Evolutionary conservation across 2,888 invertebrate genomes (phyloP), one percentile per base, ranked within the genome.

Genomic region (Lottia gigantea): DNA sequence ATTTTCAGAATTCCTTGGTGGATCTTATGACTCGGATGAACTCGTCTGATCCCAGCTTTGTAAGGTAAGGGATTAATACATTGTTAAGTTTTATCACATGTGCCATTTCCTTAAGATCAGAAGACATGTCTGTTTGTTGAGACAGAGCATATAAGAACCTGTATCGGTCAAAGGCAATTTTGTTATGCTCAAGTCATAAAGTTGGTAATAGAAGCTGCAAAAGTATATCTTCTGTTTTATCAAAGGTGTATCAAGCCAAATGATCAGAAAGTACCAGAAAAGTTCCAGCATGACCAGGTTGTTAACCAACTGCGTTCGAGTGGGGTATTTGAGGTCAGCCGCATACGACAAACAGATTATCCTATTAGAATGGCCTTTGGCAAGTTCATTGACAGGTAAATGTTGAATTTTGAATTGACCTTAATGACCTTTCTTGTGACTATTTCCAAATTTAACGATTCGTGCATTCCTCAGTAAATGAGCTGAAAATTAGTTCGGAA

Each of bases 291-390:
- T 7, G 76, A 78, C 11, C 67, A 81, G 23, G 85, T 87, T 0
- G 49, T 73, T 40, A 72, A 77, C 15, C 88, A 88, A 71, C 77
- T 88, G 12, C 76, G 75, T 23, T 85, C 83, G 74, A 87, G 85
- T n/a, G 88, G 88, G n/a, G 81, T 88, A 3, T 66, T 88, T 26
- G 87, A 87, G 70, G 86, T 87, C 7, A 79, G 83, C 31, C 78
- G 79, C 69, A 86, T 88, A 46, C 76, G 88, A 45, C 80, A 82
- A 62, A 80, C 82, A 49, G 88, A 87, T 4, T 88, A 80, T 71
- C 82, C 87, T 7, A 78, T 83, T 23, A 76, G 86, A 71, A 74
- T 85, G 62, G 76, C 74, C 61, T 82, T 82, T 63, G 74, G 79
- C 40, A 78, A 80, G 31, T 87, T 86, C 71, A 72, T 86, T 23